These are phyloP conservation scores for Diorhabda elongata DNA, from an alignment of 1,140 invertebrate genomes.

Conservation along the genomic window DNA sequence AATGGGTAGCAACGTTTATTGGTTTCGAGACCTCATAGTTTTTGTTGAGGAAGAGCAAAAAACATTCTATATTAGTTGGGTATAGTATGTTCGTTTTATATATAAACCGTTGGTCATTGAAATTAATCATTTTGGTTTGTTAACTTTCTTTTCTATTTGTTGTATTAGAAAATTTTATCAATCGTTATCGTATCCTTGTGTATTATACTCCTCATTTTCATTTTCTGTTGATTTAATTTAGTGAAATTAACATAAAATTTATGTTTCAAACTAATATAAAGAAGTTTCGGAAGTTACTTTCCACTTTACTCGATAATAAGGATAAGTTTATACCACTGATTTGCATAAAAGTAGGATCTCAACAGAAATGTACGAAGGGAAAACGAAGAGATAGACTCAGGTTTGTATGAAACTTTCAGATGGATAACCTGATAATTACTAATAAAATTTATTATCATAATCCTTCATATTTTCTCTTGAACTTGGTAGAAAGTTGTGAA, in stretches of 20 bases:
- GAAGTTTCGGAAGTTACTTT: conserved; percentile 7
- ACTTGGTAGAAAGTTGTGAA: too few relatives aligned
- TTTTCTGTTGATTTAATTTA: conserved; percentile 1
- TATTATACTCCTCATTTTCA: background rate
- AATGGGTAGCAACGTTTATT: too few relatives aligned
- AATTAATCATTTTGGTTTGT: too few relatives aligned
- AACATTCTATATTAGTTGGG: too few relatives aligned
- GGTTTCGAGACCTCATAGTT: too few relatives aligned
- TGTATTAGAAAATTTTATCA: too few relatives aligned
- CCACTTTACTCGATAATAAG: conserved; percentile 11
- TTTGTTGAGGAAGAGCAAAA: too few relatives aligned
- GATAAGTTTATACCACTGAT: conserved; percentile 8
- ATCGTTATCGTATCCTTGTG: too few relatives aligned
- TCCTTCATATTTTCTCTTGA: background rate
- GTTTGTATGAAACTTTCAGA: background rate
- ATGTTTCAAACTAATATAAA: conserved; percentile 7
- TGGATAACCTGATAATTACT: background rate
- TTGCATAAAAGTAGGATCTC: conserved; percentile 4
- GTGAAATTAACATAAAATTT: conserved; percentile 7
- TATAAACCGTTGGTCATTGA: too few relatives aligned
- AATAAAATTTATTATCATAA: background rate
- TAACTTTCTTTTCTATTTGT: too few relatives aligned
- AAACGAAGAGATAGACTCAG: background rate
- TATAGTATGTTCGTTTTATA: too few relatives aligned
- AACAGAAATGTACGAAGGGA: background rate